Conservation (phyloP, 1,140 invertebrate species). For the Drosophila fuyamai region DNA sequence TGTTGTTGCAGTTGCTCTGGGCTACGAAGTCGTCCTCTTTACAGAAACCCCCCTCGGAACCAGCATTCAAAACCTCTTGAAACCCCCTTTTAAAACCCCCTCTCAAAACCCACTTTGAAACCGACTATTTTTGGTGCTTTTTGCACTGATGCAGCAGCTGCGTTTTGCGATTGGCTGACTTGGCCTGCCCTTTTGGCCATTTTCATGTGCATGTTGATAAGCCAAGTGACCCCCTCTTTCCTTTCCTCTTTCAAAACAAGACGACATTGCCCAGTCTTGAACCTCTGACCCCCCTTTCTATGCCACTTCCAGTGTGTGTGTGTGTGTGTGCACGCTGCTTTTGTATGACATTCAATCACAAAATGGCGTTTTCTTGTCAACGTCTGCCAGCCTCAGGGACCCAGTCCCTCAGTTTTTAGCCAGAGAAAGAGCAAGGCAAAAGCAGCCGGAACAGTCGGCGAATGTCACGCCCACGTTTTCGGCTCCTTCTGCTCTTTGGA, state of each 20-base stretch:
- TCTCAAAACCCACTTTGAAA: neutral
- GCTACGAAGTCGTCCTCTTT: conserved; percentile 51
- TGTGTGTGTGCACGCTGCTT: conserved; percentile 23
- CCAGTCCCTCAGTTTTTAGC: conserved; percentile 14
- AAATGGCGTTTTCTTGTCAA: conserved; percentile 84
- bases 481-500: neutral
- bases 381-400: conserved; percentile 64
- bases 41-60: neutral
- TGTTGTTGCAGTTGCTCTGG: conserved; percentile 48
- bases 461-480: conserved; percentile 64
- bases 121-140: conserved; percentile 25
- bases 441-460: conserved; percentile 22
- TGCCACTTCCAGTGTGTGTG: conserved; percentile 2
- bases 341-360: conserved; percentile 83
- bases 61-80: neutral
- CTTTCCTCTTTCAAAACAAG: conserved; percentile 9
- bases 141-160: conserved; percentile 64
- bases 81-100: neutral
- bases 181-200: conserved; percentile 78
- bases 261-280: conserved; percentile 33
- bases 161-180: conserved; percentile 72
- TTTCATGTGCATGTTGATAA: conserved; percentile 77
- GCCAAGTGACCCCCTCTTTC: conserved; percentile 55
- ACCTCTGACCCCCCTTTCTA: conserved; percentile 2
- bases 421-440: conserved; percentile 1